Evolutionary conservation across 2,113 vertebrate species (phyloP).

Genomic region (Nothoprocta pentlandii): DNA sequence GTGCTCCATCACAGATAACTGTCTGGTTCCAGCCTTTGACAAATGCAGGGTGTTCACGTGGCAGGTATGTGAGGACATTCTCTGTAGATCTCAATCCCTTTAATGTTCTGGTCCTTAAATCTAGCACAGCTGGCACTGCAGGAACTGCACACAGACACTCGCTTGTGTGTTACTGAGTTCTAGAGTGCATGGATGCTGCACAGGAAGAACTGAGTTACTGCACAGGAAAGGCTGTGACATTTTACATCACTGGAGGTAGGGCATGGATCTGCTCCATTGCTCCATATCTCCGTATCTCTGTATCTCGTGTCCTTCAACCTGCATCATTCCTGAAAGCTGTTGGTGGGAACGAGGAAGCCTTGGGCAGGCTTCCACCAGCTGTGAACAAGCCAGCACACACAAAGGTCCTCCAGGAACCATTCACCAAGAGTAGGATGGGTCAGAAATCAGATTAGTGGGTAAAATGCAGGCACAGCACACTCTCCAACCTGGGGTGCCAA

Average conservation of each 20-base stretch:
- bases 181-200: background rate
- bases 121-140: background rate
- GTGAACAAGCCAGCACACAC: background rate
- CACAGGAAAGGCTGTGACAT: rapidly evolving
- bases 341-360: background rate
- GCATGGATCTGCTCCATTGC: background rate
- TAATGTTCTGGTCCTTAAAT: background rate
- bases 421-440: background rate
- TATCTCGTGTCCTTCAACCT: background rate
- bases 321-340: background rate
- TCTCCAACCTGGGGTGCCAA: background rate
- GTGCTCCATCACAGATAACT: background rate
- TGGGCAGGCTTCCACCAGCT: background rate
- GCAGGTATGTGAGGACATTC: conserved; percentile 2
- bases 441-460: background rate
- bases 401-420: background rate
- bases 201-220: background rate
- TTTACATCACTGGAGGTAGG: background rate
- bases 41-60: background rate
- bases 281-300: background rate
- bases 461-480: background rate
- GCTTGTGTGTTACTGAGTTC: background rate
- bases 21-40: conserved; percentile 9
- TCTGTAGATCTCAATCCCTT: background rate
- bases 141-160: background rate